Evolutionary conservation across 2,797 vertebrate species (phyloP), one percentile per base, ranked within the genome.

Genomic region (Periophthalmus magnuspinnatus): DNA sequence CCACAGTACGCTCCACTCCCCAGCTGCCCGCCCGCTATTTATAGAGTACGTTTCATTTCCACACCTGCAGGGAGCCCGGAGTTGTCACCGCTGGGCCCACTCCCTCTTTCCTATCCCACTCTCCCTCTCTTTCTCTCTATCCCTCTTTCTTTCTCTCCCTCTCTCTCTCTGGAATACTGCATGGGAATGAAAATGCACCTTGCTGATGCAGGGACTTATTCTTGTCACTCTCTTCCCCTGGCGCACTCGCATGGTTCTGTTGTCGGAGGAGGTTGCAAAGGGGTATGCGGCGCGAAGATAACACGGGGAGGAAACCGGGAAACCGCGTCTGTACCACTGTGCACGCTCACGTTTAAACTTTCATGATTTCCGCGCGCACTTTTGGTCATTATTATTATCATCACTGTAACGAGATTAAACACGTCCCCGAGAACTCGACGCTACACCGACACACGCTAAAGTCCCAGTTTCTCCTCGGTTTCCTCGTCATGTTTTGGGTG

Each of bases 1-100:
- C 85, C 84, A 78, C 89, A 89, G 33, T 28, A 68, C 55, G 83
- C 91, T 93, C 89, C 88, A 88, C 93, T 94, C 93, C 63, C 93
- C 93, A 95, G 94, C 93, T 96, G 94, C 92, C 89, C 21, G 47
- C 81, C 87, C 84, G 90, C 93, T 95, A 95, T 96, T 96, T 96
- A 95, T 95, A 95, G 94, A 88, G 88, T 81, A 90, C 85, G 94
- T 94, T 95, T 95, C 94, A 95, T 94, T 93, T 94, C 91, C 94
- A 94, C 95, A 96, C 95, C 95, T 95, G 95, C 92, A 90, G 94
- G 90, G 90, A 92, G 84, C 87, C 89, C 88, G 88, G 85, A 89
- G 88, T 91, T 90, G 90, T 93, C 91, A 92, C 90, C 90, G 90
- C 86, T 84, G 91, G 88, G 86, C 86, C 63, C 87, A 85, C 85